Evolutionary conservation across 2,888 invertebrate genomes (phyloP), one percentile per base, ranked within the genome.

Genomic region (Tubulanus polymorphus): DNA sequence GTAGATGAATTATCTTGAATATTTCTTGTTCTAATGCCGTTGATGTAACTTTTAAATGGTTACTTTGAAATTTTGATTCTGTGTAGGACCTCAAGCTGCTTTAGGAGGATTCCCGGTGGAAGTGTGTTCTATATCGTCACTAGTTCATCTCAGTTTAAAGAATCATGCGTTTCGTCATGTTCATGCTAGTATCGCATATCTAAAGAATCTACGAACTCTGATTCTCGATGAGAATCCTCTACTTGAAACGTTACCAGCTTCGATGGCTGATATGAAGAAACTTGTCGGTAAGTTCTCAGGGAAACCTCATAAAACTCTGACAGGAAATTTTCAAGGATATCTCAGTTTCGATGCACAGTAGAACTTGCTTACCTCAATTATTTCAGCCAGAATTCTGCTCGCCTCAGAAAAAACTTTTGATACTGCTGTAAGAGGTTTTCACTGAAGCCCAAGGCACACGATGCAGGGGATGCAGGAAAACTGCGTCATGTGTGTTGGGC

Each of bases 21-120:
- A 45, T 45, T 45, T 20, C 45, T n/a, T 45, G 45, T n/a, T 45
- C 10, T 45, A 8, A 18, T 45, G 15, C 45, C n/a, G n/a, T n/a
- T n/a, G n/a, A n/a, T n/a, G n/a, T n/a, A n/a, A n/a, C n/a, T n/a
- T n/a, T n/a, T n/a, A n/a, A n/a, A n/a, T n/a, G n/a, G n/a, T n/a
- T n/a, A n/a, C n/a, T n/a, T n/a, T n/a, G n/a, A n/a, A n/a, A n/a
- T n/a, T n/a, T n/a, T n/a, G n/a, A n/a, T n/a, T n/a, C n/a, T n/a
- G n/a, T 35, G 35, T 35, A 35, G 10, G n/a, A 35, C 12, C n/a
- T n/a, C 35, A 57, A 49, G 58, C 55, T 23, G 59, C 63, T 27
- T 65, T 60, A 54, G 70, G 73, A 45, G 71, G 70, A 8, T 62
- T 75, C 15, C 74, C 74, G 2, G 57, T 65, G 5, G 69, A 68